These are phyloP conservation scores for Mus spicilegus DNA, from an alignment of 2,113 vertebrate species.

Conservation along the genomic window DNA sequence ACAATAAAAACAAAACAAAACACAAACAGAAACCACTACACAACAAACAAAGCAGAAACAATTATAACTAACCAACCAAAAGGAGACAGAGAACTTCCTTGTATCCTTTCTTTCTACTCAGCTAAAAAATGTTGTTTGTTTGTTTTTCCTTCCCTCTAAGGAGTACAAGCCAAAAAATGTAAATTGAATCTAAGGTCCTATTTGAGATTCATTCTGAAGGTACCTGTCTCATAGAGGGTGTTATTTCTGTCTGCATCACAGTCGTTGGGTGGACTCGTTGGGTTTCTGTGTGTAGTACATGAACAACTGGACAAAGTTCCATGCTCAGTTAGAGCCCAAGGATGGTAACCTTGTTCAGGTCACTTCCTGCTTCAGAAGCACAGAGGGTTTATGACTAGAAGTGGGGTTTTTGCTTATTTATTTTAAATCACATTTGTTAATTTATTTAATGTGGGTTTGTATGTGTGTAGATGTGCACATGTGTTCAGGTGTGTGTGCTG, in stretches of 20 bases:
- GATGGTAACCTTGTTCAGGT: not conserved
- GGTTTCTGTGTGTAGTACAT: not conserved
- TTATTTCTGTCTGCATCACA: conserved; percentile 38
- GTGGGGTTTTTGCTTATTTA: not conserved
- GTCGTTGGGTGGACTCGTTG: not conserved
- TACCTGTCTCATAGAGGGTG: not conserved
- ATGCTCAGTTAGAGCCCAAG: not conserved
- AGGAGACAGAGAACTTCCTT: not conserved
- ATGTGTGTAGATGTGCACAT: not conserved
- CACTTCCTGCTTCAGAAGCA: not conserved
- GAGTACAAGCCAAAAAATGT: conserved; percentile 28
- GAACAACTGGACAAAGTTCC: not conserved
- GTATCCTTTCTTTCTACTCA: not conserved
- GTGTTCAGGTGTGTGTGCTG: not conserved
- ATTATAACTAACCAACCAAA: not conserved
- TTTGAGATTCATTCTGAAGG: conserved; percentile 4
- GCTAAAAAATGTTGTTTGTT: not conserved
- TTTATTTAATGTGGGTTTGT: not conserved
- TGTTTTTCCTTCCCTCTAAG: not conserved
- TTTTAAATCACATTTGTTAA: not conserved
- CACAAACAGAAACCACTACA: not conserved
- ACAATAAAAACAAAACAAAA: not conserved
- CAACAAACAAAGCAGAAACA: not conserved
- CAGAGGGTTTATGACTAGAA: conserved; percentile 7
- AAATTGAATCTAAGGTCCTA: not conserved